Conservation (phyloP, 2,888 invertebrate species). For the Trichopria drosophilae region DNA sequence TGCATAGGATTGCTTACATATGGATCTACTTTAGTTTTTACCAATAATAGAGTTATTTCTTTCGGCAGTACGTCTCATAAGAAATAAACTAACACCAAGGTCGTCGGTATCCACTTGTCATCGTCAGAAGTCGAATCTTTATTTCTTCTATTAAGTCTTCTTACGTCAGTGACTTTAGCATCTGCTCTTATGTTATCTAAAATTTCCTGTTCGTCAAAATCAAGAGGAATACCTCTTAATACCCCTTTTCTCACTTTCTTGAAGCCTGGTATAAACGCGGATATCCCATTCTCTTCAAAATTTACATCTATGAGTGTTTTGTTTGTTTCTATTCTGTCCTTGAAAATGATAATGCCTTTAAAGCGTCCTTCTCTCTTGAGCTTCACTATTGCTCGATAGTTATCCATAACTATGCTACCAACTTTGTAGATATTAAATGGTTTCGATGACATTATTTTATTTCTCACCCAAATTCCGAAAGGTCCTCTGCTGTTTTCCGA, state of each 20-base stretch:
- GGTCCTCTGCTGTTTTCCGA: not conserved
- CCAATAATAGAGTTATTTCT: not conserved
- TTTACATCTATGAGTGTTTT: not conserved
- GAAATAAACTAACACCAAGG: conserved; percentile 7
- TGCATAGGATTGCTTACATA: conserved; percentile 2
- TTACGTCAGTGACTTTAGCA: not conserved
- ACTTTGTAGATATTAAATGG: conserved; percentile 10
- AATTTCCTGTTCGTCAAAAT: not conserved
- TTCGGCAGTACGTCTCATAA: conserved; percentile 5
- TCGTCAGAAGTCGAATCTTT: not conserved
- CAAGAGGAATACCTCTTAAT: conserved; percentile 8
- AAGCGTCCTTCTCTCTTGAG: conserved; percentile 13
- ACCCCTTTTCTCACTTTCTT: conserved; percentile 3
- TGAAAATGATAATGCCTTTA: conserved; percentile 13
- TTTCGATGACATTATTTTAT: too few species aligned
- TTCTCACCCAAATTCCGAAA: not conserved
- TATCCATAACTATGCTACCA: not conserved
- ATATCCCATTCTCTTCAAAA: not conserved
- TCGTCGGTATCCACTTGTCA: conserved; percentile 15
- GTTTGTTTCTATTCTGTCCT: conserved; percentile 16
- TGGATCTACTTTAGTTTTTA: conserved; percentile 5
- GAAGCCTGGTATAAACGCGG: conserved; percentile 12
- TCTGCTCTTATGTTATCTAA: not conserved
- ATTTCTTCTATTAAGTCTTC: conserved; percentile 10
- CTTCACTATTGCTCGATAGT: conserved; percentile 9